Percentiles rank a stretch among this genome's conserved stretches.
Evolutionary conservation across 2,888 invertebrate genomes (phyloP).

Genomic region (Pogonocherus hispidulus): DNA sequence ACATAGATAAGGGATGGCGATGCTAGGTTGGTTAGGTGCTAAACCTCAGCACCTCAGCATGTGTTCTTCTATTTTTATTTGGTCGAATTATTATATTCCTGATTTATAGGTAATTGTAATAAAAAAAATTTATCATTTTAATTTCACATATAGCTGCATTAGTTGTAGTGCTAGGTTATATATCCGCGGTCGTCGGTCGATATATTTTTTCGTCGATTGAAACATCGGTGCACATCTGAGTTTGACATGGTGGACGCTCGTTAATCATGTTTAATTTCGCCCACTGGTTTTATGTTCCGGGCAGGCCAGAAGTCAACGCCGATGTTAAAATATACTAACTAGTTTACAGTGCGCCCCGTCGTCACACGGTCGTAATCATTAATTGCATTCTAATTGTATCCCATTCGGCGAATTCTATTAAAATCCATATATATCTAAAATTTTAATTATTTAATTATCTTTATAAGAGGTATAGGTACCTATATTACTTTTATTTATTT

Average conservation of each 20-base stretch:
- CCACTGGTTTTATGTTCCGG: constrained; percentile 53
- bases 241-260: constrained; percentile 58
- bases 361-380: constrained; percentile 24
- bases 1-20: too few species aligned
- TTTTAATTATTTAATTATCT: not conserved
- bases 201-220: constrained; percentile 44
- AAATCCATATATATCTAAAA: constrained; percentile 2
- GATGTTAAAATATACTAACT: constrained; percentile 34
- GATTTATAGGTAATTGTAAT: too few species aligned
- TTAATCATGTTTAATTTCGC: constrained; percentile 61
- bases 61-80: too few species aligned
- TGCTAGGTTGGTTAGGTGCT: too few species aligned
- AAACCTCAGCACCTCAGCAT: too few species aligned
- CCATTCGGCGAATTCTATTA: constrained; percentile 18
- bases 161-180: constrained; percentile 1
- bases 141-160: too few species aligned
- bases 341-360: constrained; percentile 25
- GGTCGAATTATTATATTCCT: too few species aligned
- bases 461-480: too few species aligned
- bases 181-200: constrained; percentile 36
- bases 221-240: constrained; percentile 56
- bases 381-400: constrained; percentile 32
- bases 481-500: too few species aligned
- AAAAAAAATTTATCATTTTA: too few species aligned
- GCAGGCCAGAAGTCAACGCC: constrained; percentile 48